Evolutionary conservation across 2,888 invertebrate genomes (phyloP), one percentile per base, ranked within the genome.

Genomic region (Dasypolia templi): DNA sequence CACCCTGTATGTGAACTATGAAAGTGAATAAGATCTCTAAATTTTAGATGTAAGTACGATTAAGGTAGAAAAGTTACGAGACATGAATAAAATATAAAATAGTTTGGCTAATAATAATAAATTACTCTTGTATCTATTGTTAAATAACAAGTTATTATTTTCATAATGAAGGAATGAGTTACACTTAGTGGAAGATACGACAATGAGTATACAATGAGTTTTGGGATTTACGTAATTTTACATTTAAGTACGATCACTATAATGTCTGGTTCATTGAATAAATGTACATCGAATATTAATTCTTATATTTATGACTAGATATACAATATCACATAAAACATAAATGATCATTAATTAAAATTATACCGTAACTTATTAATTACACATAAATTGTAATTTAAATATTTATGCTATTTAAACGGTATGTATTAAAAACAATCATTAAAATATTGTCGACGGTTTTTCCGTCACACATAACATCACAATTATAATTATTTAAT

Each of bases 221-320:
- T 56, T 58, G 39, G 76, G 65, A 56, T 62, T 79, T 58, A 76
- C 64, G 1, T 39, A 39, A 65, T 82, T 69, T 67, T 77, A 81
- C 82, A 82, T 63, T 77, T 71, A 75, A 68, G 71, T 78, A 78
- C 49, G 55, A 86, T 86, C 85, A 86, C 87, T 85, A 83, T 81
- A 51, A 82, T 82, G 88, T 86, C 88, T 82, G 85, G 77, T 72
- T 84, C 68, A 56, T 81, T 84, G 68, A 74, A 64, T 82, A 78
- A 88, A 88, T 88, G 73, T 87, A 88, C 86, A 88, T 75, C 75
- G 69, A 78, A 74, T 85, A 73, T 66, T 79, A 62, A 78, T 69
- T 65, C 78, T 79, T 86, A 85, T 51, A 66, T 53, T 64, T 73
- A 73, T 51, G 51, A 64, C 73, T 81, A 82, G 17, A 58, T 74